These are phyloP conservation scores for Phortica magna DNA, from an alignment of 2,888 invertebrate species.

Conservation along the genomic window DNA sequence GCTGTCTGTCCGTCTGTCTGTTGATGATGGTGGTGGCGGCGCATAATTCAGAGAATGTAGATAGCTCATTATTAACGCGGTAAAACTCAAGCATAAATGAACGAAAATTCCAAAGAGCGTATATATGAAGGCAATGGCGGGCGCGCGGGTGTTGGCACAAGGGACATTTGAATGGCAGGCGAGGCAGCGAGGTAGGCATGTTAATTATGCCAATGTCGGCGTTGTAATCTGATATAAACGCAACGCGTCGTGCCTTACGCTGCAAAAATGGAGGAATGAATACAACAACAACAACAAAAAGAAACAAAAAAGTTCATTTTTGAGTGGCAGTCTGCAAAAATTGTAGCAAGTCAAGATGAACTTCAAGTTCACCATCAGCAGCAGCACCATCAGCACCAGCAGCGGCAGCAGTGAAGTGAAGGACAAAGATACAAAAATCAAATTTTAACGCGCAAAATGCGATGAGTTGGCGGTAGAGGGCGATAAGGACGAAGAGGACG, in stretches of 20 bases:
- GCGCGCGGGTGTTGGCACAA: background rate
- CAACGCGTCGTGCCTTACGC: background rate
- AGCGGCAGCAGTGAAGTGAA: background rate
- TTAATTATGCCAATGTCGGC: slow-evolving; percentile 25
- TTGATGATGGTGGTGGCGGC: slow-evolving; percentile 2
- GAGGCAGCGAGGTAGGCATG: slow-evolving; percentile 10
- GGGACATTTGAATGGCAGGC: background rate
- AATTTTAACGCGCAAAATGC: slow-evolving; percentile 7
- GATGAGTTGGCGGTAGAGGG: background rate
- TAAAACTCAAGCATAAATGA: slow-evolving; percentile 22
- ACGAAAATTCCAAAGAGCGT: slow-evolving; percentile 46
- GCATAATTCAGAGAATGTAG: slow-evolving; percentile 2
- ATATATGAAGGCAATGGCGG: background rate
- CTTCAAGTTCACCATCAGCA: background rate
- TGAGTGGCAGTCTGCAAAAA: slow-evolving; percentile 23
- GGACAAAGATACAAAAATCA: background rate
- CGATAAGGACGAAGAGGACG: background rate
- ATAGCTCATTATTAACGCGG: slow-evolving; percentile 21
- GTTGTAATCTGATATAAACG: slow-evolving; percentile 24
- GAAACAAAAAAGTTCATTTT: background rate
- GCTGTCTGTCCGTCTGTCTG: background rate
- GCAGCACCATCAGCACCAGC: background rate
- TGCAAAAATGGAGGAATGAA: background rate
- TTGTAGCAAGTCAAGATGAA: slow-evolving; percentile 18
- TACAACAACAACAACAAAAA: background rate